Percentiles rank a stretch among this genome's conserved stretches.
These are phyloP conservation scores for Callaeas wilsoni DNA, from an alignment of 2,113 vertebrate genomes.

Conservation along the genomic window DNA sequence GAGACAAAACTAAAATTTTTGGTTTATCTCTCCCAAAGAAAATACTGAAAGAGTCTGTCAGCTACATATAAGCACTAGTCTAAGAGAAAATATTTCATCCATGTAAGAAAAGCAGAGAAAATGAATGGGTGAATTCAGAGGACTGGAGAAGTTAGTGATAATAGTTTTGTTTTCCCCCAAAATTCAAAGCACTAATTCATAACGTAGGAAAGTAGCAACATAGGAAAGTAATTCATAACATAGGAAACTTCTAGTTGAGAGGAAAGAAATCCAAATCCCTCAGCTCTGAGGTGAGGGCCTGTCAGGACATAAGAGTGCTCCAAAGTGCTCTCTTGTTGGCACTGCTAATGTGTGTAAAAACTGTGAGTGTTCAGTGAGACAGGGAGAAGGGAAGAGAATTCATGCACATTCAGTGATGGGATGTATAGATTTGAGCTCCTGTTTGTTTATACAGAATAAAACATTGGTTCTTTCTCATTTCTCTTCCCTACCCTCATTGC, in stretches of 20 bases:
- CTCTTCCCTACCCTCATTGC: background rate
- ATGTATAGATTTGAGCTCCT: background rate
- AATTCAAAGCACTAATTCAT: slow-evolving; percentile 13
- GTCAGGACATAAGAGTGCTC: background rate
- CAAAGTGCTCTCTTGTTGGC: background rate
- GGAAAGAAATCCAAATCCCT: background rate
- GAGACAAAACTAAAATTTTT: background rate
- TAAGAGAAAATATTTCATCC: background rate
- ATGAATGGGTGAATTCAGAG: background rate
- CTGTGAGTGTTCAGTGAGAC: background rate
- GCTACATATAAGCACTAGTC: background rate
- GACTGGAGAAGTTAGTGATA: background rate
- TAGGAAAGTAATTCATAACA: background rate
- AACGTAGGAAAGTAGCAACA: background rate
- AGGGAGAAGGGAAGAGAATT: background rate
- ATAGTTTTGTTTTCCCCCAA: background rate
- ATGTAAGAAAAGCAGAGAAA: background rate
- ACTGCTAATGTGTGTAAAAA: background rate
- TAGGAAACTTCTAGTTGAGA: background rate
- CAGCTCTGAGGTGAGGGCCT: background rate
- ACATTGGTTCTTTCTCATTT: background rate
- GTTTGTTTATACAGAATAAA: background rate
- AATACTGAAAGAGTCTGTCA: background rate
- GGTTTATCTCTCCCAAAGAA: background rate
- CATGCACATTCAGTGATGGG: background rate